A percentile compares a stretch with the other conserved stretches of the same genome.
Conservation (phyloP, 2,113 vertebrate genomes). For the Nestor notabilis region DNA sequence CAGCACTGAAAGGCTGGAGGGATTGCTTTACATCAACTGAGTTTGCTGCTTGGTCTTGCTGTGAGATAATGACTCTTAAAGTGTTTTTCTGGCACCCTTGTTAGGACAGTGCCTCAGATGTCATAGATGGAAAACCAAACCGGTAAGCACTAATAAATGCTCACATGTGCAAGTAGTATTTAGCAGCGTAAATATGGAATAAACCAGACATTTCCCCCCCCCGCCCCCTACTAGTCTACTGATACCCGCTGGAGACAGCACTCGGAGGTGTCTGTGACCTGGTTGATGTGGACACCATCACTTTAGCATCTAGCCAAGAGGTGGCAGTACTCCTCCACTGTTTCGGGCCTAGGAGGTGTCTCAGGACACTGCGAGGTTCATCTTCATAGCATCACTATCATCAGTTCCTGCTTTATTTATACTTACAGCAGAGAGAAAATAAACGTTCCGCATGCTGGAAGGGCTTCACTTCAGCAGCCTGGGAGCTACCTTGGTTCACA, state of each 20-base stretch:
- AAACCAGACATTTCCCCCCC: fast-evolving
- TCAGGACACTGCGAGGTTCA: background rate
- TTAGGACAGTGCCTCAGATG: background rate
- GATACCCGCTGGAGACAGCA: background rate
- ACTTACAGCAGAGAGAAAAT: background rate
- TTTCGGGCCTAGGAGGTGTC: background rate
- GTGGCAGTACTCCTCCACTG: slow-evolving; percentile 72
- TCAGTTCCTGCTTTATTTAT: background rate
- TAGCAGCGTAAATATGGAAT: background rate
- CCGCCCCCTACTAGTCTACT: fast-evolving
- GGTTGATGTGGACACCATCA: background rate
- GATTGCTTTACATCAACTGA: slow-evolving; percentile 14
- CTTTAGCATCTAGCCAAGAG: slow-evolving; percentile 62
- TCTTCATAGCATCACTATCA: background rate
- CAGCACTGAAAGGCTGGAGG: slow-evolving; percentile 25
- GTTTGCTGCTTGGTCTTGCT: background rate
- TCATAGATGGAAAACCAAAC: background rate
- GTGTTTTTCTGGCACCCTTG: background rate
- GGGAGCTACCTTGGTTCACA: background rate
- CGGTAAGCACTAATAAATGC: background rate
- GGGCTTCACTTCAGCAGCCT: background rate
- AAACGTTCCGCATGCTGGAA: background rate
- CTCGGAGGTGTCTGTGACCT: background rate
- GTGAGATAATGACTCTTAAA: background rate
- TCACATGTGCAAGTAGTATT: background rate